Percentiles rank a stretch among this genome's conserved stretches.
Conservation (phyloP, 1,140 invertebrate species). For the Oncopodura yosiiana region DNA sequence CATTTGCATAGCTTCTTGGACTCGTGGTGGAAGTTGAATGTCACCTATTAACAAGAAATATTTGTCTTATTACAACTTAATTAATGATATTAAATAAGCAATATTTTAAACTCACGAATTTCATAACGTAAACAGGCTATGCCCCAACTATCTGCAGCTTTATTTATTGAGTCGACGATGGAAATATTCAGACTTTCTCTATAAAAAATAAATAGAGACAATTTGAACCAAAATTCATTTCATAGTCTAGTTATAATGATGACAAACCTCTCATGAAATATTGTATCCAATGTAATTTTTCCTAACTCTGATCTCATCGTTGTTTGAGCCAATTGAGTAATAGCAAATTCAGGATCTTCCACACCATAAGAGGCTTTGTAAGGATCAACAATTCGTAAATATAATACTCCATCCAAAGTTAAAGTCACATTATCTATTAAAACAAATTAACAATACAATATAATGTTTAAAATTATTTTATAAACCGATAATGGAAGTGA, state of each 20-base stretch:
- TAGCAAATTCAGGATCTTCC: conserved; percentile 98
- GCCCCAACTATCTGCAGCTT: conserved; percentile 95
- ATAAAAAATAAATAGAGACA: no score
- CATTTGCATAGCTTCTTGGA: conserved; percentile 99
- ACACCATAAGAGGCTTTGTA: conserved; percentile 97
- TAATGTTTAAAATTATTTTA: no score
- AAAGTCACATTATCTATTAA: conserved; percentile 85
- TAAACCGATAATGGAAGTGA: no score
- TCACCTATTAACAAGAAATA: conserved; percentile 53
- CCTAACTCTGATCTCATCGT: conserved; percentile 98
- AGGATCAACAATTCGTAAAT: conserved; percentile 85
- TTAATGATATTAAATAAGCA: background rate
- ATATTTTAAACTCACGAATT: conserved; percentile 66
- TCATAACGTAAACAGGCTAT: conserved; percentile 95
- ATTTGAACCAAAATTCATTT: no score
- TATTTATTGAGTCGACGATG: conserved; percentile 95
- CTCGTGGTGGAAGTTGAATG: conserved; percentile 79
- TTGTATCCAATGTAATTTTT: conserved; percentile 94
- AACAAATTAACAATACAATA: conserved; percentile 6
- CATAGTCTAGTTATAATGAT: no score
- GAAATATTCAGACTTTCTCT: conserved; percentile 90
- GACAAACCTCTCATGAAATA: conserved; percentile 91
- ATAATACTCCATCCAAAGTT: conserved; percentile 93
- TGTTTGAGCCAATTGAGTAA: conserved; percentile 96
- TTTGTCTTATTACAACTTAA: background rate